phyloP scores from a whole-genome alignment of 2,888 invertebrate species.

The Artemia sp. region DNA sequence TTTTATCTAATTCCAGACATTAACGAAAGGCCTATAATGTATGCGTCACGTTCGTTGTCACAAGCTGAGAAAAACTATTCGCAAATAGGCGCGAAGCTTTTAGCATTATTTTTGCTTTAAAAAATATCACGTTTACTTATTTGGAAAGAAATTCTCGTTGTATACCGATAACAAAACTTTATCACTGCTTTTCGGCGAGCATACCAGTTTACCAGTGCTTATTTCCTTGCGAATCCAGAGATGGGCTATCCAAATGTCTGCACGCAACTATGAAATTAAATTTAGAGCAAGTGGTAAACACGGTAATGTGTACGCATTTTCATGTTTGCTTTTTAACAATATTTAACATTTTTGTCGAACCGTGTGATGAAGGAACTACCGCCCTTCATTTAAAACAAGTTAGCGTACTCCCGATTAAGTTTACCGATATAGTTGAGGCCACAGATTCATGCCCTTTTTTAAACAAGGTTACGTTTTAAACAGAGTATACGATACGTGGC shows the following conservation, averaged over 20 bases:
- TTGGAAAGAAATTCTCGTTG: too few species aligned
- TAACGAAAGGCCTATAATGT: neutral
- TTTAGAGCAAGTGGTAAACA: neutral
- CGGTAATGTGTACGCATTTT: neutral
- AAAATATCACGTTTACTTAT: too few species aligned
- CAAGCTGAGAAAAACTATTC: neutral
- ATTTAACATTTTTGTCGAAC: too few species aligned
- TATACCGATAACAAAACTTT: neutral
- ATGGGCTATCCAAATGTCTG: slow-evolving; percentile 18
- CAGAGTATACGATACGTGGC: slow-evolving; percentile 3
- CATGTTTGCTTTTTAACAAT: slow-evolving; percentile 23
- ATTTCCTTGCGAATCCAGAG: too few species aligned
- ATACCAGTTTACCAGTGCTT: neutral
- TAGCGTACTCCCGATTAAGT: neutral
- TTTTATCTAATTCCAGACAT: neutral
- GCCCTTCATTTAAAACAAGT: slow-evolving; percentile 2
- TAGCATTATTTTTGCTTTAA: too few species aligned
- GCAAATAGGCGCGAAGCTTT: too few species aligned
- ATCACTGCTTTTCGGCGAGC: neutral
- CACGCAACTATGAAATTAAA: slow-evolving; percentile 13
- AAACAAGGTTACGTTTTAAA: neutral
- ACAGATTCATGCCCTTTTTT: neutral
- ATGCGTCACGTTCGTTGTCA: neutral
- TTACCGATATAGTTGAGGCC: neutral
- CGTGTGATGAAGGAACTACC: neutral